A percentile compares a stretch with the other conserved stretches of the same genome.
Evolutionary conservation across 2,113 vertebrate genomes (phyloP).

Genomic region (Myodes glareolus): DNA sequence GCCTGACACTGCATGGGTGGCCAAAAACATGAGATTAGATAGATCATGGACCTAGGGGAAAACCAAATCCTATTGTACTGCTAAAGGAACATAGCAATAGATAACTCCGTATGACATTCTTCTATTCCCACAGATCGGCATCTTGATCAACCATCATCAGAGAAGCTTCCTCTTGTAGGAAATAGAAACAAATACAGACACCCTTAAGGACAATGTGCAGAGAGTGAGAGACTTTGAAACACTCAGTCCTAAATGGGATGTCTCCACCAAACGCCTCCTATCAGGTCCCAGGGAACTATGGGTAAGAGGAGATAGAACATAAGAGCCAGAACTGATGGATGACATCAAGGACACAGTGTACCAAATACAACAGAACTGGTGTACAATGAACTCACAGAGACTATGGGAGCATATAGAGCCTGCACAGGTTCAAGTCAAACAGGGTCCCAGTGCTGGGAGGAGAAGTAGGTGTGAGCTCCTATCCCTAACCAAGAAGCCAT

Average conservation of each 20-base stretch:
- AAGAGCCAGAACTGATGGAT: background rate
- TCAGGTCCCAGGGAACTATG: background rate
- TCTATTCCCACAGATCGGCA: background rate
- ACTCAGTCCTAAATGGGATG: background rate
- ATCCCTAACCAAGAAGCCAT: background rate
- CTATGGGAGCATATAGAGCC: background rate
- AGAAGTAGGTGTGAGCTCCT: background rate
- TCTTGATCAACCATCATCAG: background rate
- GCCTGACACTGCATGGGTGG: background rate
- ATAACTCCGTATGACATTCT: background rate
- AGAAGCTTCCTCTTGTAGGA: background rate
- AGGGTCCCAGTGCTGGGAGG: background rate
- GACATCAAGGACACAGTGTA: background rate
- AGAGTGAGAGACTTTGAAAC: background rate
- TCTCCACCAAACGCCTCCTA: background rate
- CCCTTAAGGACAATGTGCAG: background rate
- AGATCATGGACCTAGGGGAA: background rate
- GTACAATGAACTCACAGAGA: background rate
- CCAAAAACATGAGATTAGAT: background rate
- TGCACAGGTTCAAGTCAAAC: background rate
- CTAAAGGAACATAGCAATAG: background rate
- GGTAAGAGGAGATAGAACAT: background rate
- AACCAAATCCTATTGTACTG: background rate
- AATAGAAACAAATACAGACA: background rate
- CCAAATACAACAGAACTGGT: background rate